Evolutionary conservation across 2,797 vertebrate genomes (phyloP).

Genomic region (Parauchenoglanis ngamensis): DNA sequence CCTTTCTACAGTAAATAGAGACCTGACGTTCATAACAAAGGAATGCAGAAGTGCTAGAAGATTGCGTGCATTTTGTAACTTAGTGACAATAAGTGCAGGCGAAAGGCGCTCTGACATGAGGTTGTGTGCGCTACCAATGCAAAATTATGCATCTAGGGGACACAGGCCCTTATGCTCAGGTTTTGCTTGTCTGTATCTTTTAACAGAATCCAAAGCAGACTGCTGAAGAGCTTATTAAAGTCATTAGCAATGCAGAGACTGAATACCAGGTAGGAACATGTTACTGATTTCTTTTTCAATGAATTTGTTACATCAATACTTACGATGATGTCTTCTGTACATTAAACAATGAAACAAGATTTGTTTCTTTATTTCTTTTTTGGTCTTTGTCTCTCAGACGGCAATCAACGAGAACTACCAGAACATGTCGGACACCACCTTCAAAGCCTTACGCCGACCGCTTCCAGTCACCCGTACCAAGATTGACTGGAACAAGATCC

Average conservation of each 20-base stretch:
- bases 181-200: slow-evolving; percentile 42
- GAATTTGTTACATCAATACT: not conserved
- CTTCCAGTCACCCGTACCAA: slow-evolving; percentile 96
- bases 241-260: slow-evolving; percentile 90
- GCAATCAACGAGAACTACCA: slow-evolving; percentile 97
- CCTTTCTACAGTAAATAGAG: too few species aligned
- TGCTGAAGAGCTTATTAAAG: slow-evolving; percentile 92
- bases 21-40: too few species aligned
- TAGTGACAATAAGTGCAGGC: too few species aligned
- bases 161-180: not conserved
- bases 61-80: too few species aligned
- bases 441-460: slow-evolving; percentile 95
- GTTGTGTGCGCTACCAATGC: too few species aligned
- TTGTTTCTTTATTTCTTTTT: not conserved
- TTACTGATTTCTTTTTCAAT: not conserved
- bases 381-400: slow-evolving; percentile 71
- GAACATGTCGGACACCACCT: slow-evolving; percentile 97
- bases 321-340: not conserved
- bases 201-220: slow-evolving; percentile 87
- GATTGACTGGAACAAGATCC: slow-evolving; percentile 99
- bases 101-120: too few species aligned
- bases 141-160: too few species aligned
- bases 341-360: not conserved
- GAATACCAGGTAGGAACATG: slow-evolving; percentile 87
- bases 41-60: too few species aligned